A percentile compares a stretch with the other conserved stretches of the same genome.
Conservation (phyloP, 2,888 invertebrate species). For the Agonopterix arenella region DNA sequence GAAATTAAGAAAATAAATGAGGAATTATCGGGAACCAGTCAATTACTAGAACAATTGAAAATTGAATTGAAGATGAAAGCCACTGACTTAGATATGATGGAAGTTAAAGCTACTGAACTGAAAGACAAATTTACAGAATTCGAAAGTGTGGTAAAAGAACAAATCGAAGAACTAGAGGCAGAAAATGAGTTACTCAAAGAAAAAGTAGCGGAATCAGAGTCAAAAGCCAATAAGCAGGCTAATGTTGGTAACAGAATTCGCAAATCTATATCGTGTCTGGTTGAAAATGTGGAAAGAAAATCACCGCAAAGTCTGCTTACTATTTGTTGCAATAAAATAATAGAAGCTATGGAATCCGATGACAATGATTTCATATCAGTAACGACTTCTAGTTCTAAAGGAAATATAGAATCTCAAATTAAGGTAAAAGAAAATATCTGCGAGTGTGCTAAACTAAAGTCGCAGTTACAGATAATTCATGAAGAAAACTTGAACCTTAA, state of each 20-base stretch:
- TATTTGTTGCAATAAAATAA: slow-evolving; percentile 49
- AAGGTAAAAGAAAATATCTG: slow-evolving; percentile 19
- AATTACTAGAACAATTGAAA: slow-evolving; percentile 32
- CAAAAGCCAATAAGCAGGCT: slow-evolving; percentile 7
- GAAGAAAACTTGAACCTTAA: slow-evolving; percentile 36
- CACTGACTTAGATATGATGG: slow-evolving; percentile 35
- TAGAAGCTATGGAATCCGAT: slow-evolving; percentile 34
- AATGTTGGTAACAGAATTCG: slow-evolving; percentile 5
- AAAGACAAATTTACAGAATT: slow-evolving; percentile 35
- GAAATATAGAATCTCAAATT: slow-evolving; percentile 13
- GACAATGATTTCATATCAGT: slow-evolving; percentile 24
- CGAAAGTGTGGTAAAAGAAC: slow-evolving; percentile 33
- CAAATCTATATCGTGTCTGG: slow-evolving; percentile 10
- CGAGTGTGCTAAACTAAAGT: slow-evolving; percentile 25
- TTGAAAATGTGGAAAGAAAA: slow-evolving; percentile 16
- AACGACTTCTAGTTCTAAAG: slow-evolving; percentile 20
- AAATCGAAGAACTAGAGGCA: slow-evolving; percentile 31
- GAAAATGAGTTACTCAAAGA: slow-evolving; percentile 41
- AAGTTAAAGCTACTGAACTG: slow-evolving; percentile 35
- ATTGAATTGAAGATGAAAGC: slow-evolving; percentile 37
- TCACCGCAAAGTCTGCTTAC: slow-evolving; percentile 53
- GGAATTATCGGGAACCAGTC: slow-evolving; percentile 29
- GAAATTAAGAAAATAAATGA: slow-evolving; percentile 24
- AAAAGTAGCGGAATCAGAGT: slow-evolving; percentile 11
- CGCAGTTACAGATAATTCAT: slow-evolving; percentile 16